phyloP scores from a whole-genome alignment of 37 sponge, comb jelly and placozoan species.

The Dysidea cf. avara region DNA sequence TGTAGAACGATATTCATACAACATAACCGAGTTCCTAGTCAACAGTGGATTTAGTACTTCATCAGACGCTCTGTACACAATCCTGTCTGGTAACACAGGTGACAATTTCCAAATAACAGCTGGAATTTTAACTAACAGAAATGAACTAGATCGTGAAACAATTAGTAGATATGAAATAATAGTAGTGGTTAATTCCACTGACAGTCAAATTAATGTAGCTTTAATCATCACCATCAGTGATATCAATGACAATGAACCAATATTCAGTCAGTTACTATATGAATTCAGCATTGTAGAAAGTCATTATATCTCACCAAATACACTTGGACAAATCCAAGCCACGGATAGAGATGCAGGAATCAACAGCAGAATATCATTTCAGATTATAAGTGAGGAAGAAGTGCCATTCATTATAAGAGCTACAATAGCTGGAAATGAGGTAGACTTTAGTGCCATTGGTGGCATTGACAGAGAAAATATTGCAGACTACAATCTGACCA shows the following conservation, averaged over 20 bases:
- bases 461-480: slow-evolving; percentile 41
- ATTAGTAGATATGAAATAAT: slow-evolving; percentile 7
- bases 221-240: slow-evolving; percentile 35
- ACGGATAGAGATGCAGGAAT: too few species aligned
- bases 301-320: too few species aligned
- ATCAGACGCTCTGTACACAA: too few species aligned
- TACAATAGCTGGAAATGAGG: too few species aligned
- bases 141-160: slow-evolving; percentile 14
- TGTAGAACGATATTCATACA: too few species aligned
- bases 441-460: background rate
- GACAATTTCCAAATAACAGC: background rate
- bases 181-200: slow-evolving; percentile 35
- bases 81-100: too few species aligned
- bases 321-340: too few species aligned
- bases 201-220: slow-evolving; percentile 15
- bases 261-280: slow-evolving; percentile 24
- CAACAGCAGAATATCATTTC: too few species aligned
- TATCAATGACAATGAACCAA: slow-evolving; percentile 64
- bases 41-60: too few species aligned
- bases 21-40: too few species aligned
- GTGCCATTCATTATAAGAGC: too few species aligned
- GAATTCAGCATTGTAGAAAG: slow-evolving; percentile 17
- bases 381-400: too few species aligned
- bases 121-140: slow-evolving; percentile 5
- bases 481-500: slow-evolving; percentile 19